phyloP scores from a whole-genome alignment of 1,140 invertebrate genomes.

The Pseudomyrmex flavicornis region DNA sequence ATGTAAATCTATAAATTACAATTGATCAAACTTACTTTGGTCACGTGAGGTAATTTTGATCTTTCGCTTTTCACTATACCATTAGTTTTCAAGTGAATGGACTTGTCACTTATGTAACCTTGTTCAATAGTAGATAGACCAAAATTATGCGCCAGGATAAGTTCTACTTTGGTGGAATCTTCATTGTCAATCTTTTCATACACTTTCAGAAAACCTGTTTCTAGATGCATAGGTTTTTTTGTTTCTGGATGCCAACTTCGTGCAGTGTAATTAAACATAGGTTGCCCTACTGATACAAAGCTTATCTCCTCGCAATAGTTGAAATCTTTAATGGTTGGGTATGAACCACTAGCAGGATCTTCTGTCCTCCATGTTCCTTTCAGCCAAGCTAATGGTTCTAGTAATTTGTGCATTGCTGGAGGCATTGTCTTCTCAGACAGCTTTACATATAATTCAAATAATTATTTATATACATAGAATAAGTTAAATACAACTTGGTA shows the following conservation, averaged over 20 bases:
- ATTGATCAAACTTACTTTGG: conserved; percentile 77
- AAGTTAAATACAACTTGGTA: no score
- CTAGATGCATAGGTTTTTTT: conserved; percentile 88
- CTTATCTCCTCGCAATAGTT: conserved; percentile 87
- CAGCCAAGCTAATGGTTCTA: conserved; percentile 87
- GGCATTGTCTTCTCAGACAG: conserved; percentile 17
- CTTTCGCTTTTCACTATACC: conserved; percentile 84
- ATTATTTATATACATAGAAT: no score
- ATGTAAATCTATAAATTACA: not conserved
- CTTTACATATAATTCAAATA: no score
- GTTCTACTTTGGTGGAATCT: conserved; percentile 81
- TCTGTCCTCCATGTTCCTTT: conserved; percentile 87
- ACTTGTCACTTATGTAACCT: conserved; percentile 80
- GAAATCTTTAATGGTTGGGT: conserved; percentile 87
- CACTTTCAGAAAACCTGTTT: conserved; percentile 88
- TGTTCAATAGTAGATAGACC: conserved; percentile 87
- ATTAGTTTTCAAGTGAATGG: conserved; percentile 83
- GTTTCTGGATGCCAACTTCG: conserved; percentile 86
- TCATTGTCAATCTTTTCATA: conserved; percentile 82
- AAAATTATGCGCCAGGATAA: conserved; percentile 88
- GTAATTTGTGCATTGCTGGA: conserved; percentile 79
- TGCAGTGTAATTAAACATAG: conserved; percentile 87
- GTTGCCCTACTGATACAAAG: conserved; percentile 88
- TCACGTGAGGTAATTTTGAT: conserved; percentile 85
- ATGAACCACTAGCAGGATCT: conserved; percentile 84